Percentiles rank a stretch among this genome's conserved stretches.
phyloP scores from a whole-genome alignment of 2,888 invertebrate species.

The Lepas anatifera region DNA sequence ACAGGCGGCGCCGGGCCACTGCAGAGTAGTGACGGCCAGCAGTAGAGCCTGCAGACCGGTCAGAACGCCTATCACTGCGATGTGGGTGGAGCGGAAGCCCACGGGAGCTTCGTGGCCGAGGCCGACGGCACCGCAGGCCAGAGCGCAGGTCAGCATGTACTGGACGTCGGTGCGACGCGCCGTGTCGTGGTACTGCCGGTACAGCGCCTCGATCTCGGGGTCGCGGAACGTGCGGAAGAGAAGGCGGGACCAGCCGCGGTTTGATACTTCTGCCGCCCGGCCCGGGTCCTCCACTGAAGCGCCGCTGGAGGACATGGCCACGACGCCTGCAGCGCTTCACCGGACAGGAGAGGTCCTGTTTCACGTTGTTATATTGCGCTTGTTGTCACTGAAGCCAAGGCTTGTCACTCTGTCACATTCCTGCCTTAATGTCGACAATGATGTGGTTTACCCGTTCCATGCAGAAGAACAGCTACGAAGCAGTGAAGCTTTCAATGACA shows the following conservation, averaged over 20 bases:
- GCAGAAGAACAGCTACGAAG: too few relatives aligned
- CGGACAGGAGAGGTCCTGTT: too few relatives aligned
- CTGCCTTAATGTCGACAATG: too few relatives aligned
- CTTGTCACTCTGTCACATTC: too few relatives aligned
- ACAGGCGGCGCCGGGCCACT: conserved; percentile 15
- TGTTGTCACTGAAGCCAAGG: too few relatives aligned
- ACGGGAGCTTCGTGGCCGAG: conserved; percentile 30
- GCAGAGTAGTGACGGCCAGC: not conserved
- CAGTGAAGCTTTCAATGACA: too few relatives aligned
- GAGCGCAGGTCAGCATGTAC: conserved; percentile 34
- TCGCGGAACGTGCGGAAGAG: conserved; percentile 44
- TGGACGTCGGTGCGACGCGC: conserved; percentile 56
- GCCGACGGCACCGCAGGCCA: conserved; percentile 35
- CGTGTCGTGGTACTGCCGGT: conserved; percentile 55
- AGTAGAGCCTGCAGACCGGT: not conserved
- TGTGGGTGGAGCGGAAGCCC: conserved; percentile 28
- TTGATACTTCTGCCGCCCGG: too few relatives aligned
- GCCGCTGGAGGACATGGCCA: too few relatives aligned
- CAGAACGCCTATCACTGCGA: not conserved
- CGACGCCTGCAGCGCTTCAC: too few relatives aligned
- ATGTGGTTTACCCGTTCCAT: too few relatives aligned
- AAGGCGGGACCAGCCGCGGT: conserved; percentile 22
- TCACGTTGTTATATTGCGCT: too few relatives aligned
- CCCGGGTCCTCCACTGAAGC: too few relatives aligned
- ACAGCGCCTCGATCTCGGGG: conserved; percentile 51